Base-by-base conservation (phyloP, 1,140 invertebrate species). In the Choristoneura fumiferana region DNA sequence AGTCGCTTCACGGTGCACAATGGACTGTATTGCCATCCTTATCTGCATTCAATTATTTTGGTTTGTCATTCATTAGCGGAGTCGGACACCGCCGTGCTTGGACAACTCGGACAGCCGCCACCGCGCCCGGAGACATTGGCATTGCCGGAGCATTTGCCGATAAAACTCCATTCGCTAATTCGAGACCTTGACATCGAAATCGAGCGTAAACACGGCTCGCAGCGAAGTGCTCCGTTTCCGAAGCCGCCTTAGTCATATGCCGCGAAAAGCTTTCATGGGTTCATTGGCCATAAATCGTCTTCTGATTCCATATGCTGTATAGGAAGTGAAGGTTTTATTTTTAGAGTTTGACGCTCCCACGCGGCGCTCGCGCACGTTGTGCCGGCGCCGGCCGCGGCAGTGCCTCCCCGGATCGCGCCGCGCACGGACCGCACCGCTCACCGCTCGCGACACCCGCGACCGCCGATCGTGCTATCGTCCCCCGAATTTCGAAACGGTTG, bases 231-330 rank as follows among this genome's bases (percentile, higher is more conserved):
- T 54, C 5, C 40, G 18, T 4, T 8, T 35, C 12, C 14, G 43
- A 58, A 45, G 10, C 39, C 36, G 36, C 57, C 58, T 73, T 69
- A 73, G 69, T 73, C 68, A 78, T 55, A 38, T 62, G 39, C 58
- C 58, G 78, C 73, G 62, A 81, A 84, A 83, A 79, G 71, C 71
- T 83, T 73, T 75, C 71, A 69, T 67, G 82, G 76, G 83, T 84
- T 87, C 84, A 87, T 73, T 64, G 84, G 72, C 81, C 84, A 87
- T 87, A 84, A 83, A 82, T 84, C 77, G 78, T 79, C 72, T 81
- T 75, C 65, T 75, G 79, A 78, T 78, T 76, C 65, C 65, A 74
- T 76, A 71, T 45, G 40, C 62, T 57, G 66, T 78, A 78, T 85
- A 84, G 82, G 84, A 87, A 87, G 79, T 79, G 63, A 71, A 36